Evolutionary conservation across 1,140 invertebrate genomes (phyloP).

Genomic region (Diploscapter pachys): DNA sequence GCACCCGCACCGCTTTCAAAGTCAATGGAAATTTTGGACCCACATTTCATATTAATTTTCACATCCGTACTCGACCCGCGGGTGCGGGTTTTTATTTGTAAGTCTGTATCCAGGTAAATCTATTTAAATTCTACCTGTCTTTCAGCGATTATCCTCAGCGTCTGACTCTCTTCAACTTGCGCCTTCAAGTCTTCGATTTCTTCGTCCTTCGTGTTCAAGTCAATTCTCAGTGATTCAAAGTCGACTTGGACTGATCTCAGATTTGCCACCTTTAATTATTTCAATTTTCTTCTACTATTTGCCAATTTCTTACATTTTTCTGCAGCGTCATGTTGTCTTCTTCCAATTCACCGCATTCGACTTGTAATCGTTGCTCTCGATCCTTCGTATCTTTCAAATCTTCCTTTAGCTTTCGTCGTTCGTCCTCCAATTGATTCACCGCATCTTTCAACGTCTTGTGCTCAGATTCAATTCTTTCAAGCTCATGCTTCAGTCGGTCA

Average conservation of each 20-base stretch:
- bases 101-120: too few relatives aligned
- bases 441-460: slow-evolving; percentile 18
- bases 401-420: slow-evolving; percentile 7
- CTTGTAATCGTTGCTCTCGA: slow-evolving; percentile 80
- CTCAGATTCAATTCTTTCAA: slow-evolving; percentile 37
- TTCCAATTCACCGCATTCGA: slow-evolving; percentile 91
- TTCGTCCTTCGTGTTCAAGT: slow-evolving; percentile 72
- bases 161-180: slow-evolving; percentile 55
- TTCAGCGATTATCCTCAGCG: slow-evolving; percentile 30
- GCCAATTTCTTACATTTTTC: slow-evolving; percentile 73
- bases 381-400: slow-evolving; percentile 73
- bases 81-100: too few relatives aligned
- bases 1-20: too few relatives aligned
- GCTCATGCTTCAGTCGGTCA: slow-evolving; percentile 29
- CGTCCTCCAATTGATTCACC: slow-evolving; percentile 19
- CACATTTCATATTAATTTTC: too few relatives aligned
- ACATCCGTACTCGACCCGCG: too few relatives aligned
- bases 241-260: slow-evolving; percentile 74
- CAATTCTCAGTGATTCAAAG: slow-evolving; percentile 95
- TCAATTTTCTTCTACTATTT: slow-evolving; percentile 12
- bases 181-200: slow-evolving; percentile 60
- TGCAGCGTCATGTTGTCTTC: slow-evolving; percentile 96
- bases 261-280: slow-evolving; percentile 40
- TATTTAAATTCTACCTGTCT: slow-evolving; percentile 12
- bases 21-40: too few relatives aligned